Conservation (phyloP, 2,888 invertebrate genomes). For the Camptogramma bilineatum region DNA sequence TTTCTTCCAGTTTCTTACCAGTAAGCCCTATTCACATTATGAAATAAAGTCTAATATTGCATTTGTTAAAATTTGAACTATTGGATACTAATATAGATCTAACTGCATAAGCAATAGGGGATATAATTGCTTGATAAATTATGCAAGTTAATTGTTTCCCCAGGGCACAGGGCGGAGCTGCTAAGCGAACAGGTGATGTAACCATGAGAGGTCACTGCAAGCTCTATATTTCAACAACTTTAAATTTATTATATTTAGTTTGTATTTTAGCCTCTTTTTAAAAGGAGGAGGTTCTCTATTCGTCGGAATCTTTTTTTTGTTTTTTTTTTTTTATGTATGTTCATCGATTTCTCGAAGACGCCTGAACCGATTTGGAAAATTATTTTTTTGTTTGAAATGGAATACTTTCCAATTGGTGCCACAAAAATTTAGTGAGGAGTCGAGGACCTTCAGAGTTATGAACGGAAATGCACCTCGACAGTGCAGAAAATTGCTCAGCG, state of each 20-base stretch:
- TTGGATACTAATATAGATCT: neutral
- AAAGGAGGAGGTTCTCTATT: too few species aligned
- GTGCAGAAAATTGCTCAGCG: too few species aligned
- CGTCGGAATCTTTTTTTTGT: too few species aligned
- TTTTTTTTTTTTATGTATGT: too few species aligned
- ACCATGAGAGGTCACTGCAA: constrained; percentile 31
- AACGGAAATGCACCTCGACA: too few species aligned
- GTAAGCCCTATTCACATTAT: neutral
- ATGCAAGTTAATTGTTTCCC: constrained; percentile 46
- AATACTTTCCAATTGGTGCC: too few species aligned
- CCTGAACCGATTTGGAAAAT: too few species aligned
- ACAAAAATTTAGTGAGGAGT: too few species aligned
- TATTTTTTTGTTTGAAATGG: too few species aligned
- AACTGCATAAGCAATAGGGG: neutral
- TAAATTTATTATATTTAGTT: neutral
- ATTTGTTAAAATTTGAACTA: neutral
- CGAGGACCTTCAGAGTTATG: too few species aligned
- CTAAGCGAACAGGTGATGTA: constrained; percentile 47
- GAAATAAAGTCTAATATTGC: constrained; percentile 11
- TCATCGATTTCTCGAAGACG: too few species aligned
- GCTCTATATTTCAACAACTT: constrained; percentile 4
- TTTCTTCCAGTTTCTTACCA: neutral
- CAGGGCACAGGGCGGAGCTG: constrained; percentile 48
- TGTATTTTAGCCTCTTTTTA: too few species aligned
- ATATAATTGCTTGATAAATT: constrained; percentile 14